Base-by-base conservation (phyloP, 92 coral and sea anemone genomes). In the Bergia sp. region DNA sequence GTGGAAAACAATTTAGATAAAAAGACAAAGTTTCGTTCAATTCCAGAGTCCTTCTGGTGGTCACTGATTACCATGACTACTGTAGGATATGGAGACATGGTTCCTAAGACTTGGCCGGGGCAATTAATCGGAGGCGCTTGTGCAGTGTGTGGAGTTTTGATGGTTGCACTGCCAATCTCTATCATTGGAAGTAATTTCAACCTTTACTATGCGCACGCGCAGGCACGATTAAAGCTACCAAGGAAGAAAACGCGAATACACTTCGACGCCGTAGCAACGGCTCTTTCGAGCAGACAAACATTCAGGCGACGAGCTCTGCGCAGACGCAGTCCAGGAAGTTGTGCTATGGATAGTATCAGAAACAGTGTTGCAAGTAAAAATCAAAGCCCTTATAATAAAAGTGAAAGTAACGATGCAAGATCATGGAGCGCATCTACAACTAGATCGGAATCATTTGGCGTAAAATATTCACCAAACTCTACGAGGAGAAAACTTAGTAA, bases 21-120 rank as follows among this genome's bases (percentile, higher is more conserved):
- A 15, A 85, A 89, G 67, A 92, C 99, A 4, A 90, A 94, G 65
- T 96, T 96, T 73, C 95, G 93, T n/a, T 96, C 99, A 13, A 96
- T 96, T 61, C 96, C 98, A 71, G 90, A 88, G 73, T 94, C 98
- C 42, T 92, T 95, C 81, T 95, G 98, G 98, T 95, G 98, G 98
- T 95, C 98, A 1, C 93, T 95, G 37, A 95, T 95, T 73, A 95
- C 98, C 87, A 95, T 95, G 94, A 95, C 98, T 23, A 95, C 98
- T 2, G 98, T 95, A 15, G 98, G 98, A 15, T 95, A 95, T 77
- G 98, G 98, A 38, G 98, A 95, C 88, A 91, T 95, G 92, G 91
- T 85, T 1, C 98, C 98, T 9, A 80, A 58, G 5, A 93, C 98
- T 73, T 92, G 95, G 95, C 86, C 87, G 7, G 98, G 98, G 18